phyloP scores from a whole-genome alignment of 2,888 invertebrate species.

The Acleris emargana region DNA sequence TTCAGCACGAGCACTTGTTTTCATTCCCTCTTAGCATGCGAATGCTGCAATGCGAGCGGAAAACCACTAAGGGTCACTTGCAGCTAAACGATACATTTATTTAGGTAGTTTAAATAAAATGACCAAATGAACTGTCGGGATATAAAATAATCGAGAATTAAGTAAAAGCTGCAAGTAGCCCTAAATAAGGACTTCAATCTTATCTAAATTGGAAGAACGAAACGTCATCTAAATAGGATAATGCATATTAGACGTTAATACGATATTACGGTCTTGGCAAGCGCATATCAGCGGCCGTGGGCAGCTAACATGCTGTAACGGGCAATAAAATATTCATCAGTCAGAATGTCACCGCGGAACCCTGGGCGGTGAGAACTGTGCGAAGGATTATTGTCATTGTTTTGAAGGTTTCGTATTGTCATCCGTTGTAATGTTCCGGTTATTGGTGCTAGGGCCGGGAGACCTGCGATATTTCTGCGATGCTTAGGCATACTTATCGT shows the following conservation, averaged over 20 bases:
- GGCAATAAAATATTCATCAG: slow-evolving; percentile 79
- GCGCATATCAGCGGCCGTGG: slow-evolving; percentile 48
- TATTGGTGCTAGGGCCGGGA: neutral
- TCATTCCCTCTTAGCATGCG: neutral
- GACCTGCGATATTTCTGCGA: neutral
- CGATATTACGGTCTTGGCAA: slow-evolving; percentile 25
- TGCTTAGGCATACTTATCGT: neutral
- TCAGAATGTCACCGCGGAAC: slow-evolving; percentile 67
- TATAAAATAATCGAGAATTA: no score
- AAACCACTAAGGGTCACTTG: neutral
- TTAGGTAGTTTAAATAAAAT: no score
- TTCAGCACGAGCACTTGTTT: neutral
- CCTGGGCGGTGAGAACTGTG: slow-evolving; percentile 53
- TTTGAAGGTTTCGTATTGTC: slow-evolving; percentile 41
- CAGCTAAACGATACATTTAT: no score
- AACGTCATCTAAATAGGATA: slow-evolving; percentile 25
- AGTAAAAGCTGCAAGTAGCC: no score
- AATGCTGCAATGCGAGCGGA: neutral
- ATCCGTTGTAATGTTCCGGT: slow-evolving; percentile 2
- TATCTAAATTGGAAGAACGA: slow-evolving; percentile 9
- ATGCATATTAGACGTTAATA: slow-evolving; percentile 22
- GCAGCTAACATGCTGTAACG: slow-evolving; percentile 46
- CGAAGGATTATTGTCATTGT: slow-evolving; percentile 42
- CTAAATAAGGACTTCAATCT: neutral
- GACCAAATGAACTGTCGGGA: no score